Base-by-base conservation (phyloP, 92 coral and sea anemone genomes). In the Muricea muricata region DNA sequence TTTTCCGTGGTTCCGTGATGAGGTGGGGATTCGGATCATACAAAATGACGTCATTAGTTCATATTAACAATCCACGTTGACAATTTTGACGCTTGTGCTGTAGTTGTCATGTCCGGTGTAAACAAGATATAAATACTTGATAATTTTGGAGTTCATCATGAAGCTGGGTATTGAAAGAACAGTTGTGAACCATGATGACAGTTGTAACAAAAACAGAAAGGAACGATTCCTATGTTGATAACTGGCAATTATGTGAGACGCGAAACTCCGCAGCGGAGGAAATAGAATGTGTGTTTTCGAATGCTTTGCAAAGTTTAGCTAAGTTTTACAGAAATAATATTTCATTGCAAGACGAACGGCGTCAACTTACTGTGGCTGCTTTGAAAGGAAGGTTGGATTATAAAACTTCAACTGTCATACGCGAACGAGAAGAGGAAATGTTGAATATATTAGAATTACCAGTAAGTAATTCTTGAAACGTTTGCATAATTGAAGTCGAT, bases 331-430 rank as follows among this genome's bases (percentile, higher is more conserved):
- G 82, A 77, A 57, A 9, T 34, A 55, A 57, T 77, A 55, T 55
- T 56, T 77, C 82, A 32, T 54, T 77, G 31, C 48, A 77, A 55
- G 69, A n/a, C n/a, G n/a, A 77, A 55, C 21, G 69, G 13, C 82
- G 82, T 0, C 82, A 77, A 20, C 70, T 77, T 18, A 77, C 82
- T 33, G 70, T 77, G 11, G 82, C 70, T 18, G 48, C 82, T 14
- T 39, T 41, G 1, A 77, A 57, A 57, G 70, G 69, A 32, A 77
- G 82, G 42, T 31, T 77, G 45, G 82, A 77, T 35, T 54, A 30
- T 20, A 77, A 77, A 37, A 77, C 82, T 20, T 54, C 82, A 1
- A 54, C 82, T 18, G 82, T 77, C 7, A 77, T 77, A 1, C 60
- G 29, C 1, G 82, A 55, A 52, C 39, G 33, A 54, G 82, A 77